Base-by-base conservation (phyloP, 1,140 invertebrate genomes). In the Leptopilina clavipes region DNA sequence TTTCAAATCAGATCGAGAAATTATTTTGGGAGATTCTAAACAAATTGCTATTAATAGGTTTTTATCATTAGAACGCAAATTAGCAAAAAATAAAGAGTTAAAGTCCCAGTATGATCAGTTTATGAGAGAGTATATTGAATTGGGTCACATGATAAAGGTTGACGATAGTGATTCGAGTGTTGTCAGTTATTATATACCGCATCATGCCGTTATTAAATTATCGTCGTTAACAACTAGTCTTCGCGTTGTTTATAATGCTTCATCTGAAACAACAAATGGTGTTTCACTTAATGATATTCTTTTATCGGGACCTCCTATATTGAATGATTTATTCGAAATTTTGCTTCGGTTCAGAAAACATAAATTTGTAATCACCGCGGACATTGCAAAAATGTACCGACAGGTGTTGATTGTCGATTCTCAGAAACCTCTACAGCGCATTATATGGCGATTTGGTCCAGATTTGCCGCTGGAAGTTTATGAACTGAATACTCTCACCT, bases 311-410 rank as follows among this genome's bases (percentile, higher is more conserved):
- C 73, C 76, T 0, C 79, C 72, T 0, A 44, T 79, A 9, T 70
- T 73, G 74, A 65, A 14, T 0, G 73, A 81, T 8, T 17, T 79
- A 0, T 65, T 52, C 0, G 40, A 43, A 0, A 48, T 79, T 0
- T 14, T 79, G 0, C 1, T 79, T 0, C 73, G 73, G 76, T 70
- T 85, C 81, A 73, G 85, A 54, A 71, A 52, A 22, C 73, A 81
- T 59, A 22, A 8, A 3, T 79, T 78, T 54, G 77, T 82, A 0
- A 78, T 89, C 0, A 59, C 59, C 11, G 86, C 84, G 3, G 90
- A 92, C 70, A 85, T 91, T 2, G 74, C 79, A 17, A 88, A 90
- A 76, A 92, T 92, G 89, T 92, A 90, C 77, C 54, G 54, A 0
- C 54, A 56, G 7, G 54, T 56, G 8, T 12, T 22, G 11, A 56